Evolutionary conservation across 2,888 invertebrate genomes (phyloP), one percentile per base, ranked within the genome.

Genomic region (Melanchra persicariae): DNA sequence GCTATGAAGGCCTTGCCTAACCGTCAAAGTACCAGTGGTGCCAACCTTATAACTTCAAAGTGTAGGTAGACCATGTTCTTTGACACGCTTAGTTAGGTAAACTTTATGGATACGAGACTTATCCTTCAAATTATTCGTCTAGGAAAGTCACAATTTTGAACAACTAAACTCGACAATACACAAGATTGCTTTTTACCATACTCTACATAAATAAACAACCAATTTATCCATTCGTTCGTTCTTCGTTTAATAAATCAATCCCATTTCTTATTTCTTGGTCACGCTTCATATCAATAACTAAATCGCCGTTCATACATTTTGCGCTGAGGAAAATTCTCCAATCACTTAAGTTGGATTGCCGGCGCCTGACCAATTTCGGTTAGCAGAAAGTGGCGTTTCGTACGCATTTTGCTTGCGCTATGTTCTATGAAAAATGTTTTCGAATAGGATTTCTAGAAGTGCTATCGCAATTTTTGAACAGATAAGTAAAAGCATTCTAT

Each of bases 311-410:
- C 65, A 77, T 74, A 79, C 51, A 82, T 70, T 66, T 70, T 47
- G 51, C 51, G 70, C 57, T 58, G 54, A 74, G 71, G 70, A 68
- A 59, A 70, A 72, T 74, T 70, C 68, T 79, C 84, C 84, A 84
- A 84, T 84, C 78, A 84, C 82, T 82, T 84, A 84, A 64, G 69
- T 74, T 66, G 54, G 57, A 52, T 68, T 68, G 45, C 64, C 77
- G 52, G 77, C 74, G 70, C 77, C 84, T 84, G 83, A 77, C 73
- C 78, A 77, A 78, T 82, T 80, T 81, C 73, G 71, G 73, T 66
- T 70, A 82, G 73, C 80, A 79, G 63, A 71, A 74, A 80, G 64
- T 73, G 62, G 74, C 74, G 70, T 79, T 70, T 69, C 66, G 74
- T 72, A 81, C 81, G 74, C 74, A 81, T 81, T 75, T 75, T 77